Evolutionary conservation across 37 sponge, comb jelly and placozoan genomes (phyloP), one percentile per base, ranked within the genome.

Genomic region (Oscarella lobularis): DNA sequence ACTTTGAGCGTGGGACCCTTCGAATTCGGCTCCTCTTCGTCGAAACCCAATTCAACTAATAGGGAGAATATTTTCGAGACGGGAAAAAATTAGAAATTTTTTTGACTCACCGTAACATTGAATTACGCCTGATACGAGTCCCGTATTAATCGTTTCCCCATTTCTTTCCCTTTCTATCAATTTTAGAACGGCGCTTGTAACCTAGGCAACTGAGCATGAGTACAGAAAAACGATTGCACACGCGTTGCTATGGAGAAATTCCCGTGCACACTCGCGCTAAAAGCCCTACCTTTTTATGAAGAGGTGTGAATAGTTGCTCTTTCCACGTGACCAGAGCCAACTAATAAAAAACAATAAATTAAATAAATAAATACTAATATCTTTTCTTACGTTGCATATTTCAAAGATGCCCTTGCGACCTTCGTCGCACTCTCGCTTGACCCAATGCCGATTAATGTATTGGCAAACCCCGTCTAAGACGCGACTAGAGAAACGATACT

Each of bases 361-460:
- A 4, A 68, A 68, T 5, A 31, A 68, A 68, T 68, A 34, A 31
- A 68, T 31, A 5, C 5, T 32, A 74, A 92, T 87, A 0, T 85
- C 36, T 33, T 14, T 6, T 6, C 80, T 74, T 41, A 84, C 72
- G 36, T 65, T 83, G 74, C 87, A 98, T 31, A 98, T 84, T 27
- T 98, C 99, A 54, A 77, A 81, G 65, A 94, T 84, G 30, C 90
- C 87, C 39, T 84, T 88, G 74, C 89, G 86, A n/a, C 99, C 99
- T 74, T 98, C 99, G 36, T 94, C 99, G 66, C 89, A 79, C 77
- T 98, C 92, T 72, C 99, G 77, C 76, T 90, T 98, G 35, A 98
- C 95, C 95, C 95, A 98, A 76, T 98, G 99, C 1, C 95, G 77
- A 78, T 98, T 98, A 14, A 98, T 81, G 78, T 98, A 98, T 66